Conservation (phyloP, 2,888 invertebrate species). For the Stenichneumon culpator region DNA sequence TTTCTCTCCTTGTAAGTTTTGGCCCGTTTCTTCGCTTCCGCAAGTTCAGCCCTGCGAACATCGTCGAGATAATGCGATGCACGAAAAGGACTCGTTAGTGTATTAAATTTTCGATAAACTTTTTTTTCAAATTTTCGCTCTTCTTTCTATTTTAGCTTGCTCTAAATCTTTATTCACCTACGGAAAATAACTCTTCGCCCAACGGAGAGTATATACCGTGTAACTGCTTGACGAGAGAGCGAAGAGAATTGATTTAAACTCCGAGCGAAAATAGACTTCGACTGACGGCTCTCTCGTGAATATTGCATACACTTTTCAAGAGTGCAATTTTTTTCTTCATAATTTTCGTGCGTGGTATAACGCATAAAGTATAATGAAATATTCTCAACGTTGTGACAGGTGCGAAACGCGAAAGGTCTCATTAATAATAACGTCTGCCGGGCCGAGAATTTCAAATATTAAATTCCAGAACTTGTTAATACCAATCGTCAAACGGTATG, state of each 20-base stretch:
- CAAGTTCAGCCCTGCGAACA: conserved; percentile 83
- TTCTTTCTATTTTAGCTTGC: background rate
- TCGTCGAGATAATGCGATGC: conserved; percentile 13
- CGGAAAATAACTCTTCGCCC: background rate
- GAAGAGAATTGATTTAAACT: conserved; percentile 44
- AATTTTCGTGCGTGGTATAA: conserved; percentile 7
- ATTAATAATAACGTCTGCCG: background rate
- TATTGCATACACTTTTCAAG: conserved; percentile 1
- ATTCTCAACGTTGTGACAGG: background rate
- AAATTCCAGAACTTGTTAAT: background rate
- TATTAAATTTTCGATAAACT: conserved; percentile 52
- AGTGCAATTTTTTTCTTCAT: conserved; percentile 11
- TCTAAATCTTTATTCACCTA: background rate
- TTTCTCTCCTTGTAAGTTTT: conserved; percentile 92
- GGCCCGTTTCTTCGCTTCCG: conserved; percentile 84
- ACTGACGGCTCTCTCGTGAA: conserved; percentile 8
- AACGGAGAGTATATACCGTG: background rate
- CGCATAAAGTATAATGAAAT: background rate
- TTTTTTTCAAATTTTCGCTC: conserved; percentile 32
- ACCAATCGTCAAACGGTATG: background rate
- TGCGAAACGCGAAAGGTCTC: conserved; percentile 10
- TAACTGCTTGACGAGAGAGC: conserved; percentile 5
- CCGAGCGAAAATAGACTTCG: conserved; percentile 48
- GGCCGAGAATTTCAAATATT: background rate
- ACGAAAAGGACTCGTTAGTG: conserved; percentile 50